Evolutionary conservation across 2,113 vertebrate genomes (phyloP).

Genomic region (Gulo gulo): DNA sequence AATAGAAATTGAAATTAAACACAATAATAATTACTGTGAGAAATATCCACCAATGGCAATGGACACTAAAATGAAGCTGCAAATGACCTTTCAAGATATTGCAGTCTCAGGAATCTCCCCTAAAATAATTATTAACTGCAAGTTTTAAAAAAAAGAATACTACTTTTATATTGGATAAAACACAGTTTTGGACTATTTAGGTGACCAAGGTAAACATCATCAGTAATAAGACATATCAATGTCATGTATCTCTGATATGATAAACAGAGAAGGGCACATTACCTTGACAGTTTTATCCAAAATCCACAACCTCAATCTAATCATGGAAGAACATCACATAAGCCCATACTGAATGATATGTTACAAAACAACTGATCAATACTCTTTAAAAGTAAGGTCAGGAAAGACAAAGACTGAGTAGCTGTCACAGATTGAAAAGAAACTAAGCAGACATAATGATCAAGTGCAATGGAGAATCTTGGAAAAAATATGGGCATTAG

Average conservation of each 20-base stretch:
- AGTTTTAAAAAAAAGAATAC: background rate
- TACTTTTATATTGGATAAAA: background rate
- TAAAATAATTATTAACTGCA: background rate
- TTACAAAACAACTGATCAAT: constrained; percentile 28
- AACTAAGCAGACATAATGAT: background rate
- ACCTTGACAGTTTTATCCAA: background rate
- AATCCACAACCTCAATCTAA: constrained; percentile 11
- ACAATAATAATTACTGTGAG: background rate
- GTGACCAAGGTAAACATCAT: background rate
- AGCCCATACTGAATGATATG: background rate
- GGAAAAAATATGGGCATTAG: background rate
- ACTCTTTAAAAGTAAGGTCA: constrained; percentile 16
- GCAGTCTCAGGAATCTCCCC: background rate
- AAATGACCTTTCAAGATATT: background rate
- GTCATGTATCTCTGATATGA: background rate
- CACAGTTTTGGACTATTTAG: background rate
- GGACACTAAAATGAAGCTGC: background rate
- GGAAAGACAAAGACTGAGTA: background rate
- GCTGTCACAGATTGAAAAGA: background rate
- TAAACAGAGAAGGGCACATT: background rate
- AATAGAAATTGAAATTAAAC: background rate
- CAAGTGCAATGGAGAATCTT: background rate
- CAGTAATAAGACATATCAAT: background rate
- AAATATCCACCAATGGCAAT: background rate
- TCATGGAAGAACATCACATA: background rate